phyloP scores from a whole-genome alignment of 2,888 invertebrate species.

The Drosophila diplacantha region DNA sequence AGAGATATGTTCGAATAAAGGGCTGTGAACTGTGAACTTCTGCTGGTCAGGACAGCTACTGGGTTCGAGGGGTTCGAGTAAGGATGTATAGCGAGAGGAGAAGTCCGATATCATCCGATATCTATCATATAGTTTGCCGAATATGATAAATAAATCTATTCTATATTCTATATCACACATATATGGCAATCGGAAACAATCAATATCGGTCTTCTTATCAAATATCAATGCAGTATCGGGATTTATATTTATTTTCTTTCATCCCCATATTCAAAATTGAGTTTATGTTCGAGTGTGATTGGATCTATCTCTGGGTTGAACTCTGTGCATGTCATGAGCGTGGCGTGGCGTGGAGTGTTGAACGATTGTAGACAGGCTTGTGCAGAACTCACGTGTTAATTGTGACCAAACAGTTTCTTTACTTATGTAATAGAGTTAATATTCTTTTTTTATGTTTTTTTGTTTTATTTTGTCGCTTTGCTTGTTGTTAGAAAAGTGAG shows the following conservation, averaged over 20 bases:
- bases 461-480: conserved; percentile 41
- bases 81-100: not conserved
- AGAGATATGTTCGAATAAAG: conserved; percentile 5
- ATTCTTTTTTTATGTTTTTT: conserved; percentile 16
- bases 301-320: conserved; percentile 20
- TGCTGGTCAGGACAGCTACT: conserved; percentile 14
- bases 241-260: not conserved
- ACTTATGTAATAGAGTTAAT: conserved; percentile 35
- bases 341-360: conserved; percentile 50
- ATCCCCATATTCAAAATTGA: not conserved
- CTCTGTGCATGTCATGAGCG: conserved; percentile 64
- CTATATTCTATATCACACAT: too few relatives aligned
- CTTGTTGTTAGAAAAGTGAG: conserved; percentile 55
- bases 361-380: conserved; percentile 67
- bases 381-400: conserved; percentile 68
- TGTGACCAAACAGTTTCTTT: conserved; percentile 62
- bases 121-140: too few relatives aligned
- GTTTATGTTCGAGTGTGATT: conserved; percentile 4
- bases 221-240: not conserved
- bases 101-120: not conserved
- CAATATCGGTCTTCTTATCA: not conserved
- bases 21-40: conserved; percentile 22
- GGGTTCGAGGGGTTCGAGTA: conserved; percentile 3
- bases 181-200: not conserved
- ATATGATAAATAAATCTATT: not conserved